Evolutionary conservation across 1,140 invertebrate species (phyloP), one percentile per base, ranked within the genome.

Genomic region (Cyrtorhinus lividipennis): DNA sequence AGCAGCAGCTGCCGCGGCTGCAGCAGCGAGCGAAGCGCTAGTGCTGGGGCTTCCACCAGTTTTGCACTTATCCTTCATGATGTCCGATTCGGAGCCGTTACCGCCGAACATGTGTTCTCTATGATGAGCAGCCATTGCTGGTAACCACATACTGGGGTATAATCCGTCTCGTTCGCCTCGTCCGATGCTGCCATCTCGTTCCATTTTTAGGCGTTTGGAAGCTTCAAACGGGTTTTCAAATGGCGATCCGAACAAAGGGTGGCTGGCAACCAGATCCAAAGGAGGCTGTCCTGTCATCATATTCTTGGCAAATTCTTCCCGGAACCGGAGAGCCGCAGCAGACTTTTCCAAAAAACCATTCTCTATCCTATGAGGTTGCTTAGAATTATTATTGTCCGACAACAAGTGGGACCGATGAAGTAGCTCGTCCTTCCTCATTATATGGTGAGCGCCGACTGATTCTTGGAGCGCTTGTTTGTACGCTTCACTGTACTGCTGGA

Each of bases 391-490:
- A 56, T 73, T 73, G 46, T 73, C 70, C 22, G 66, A 63, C 62
- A 69, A 68, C 63, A 71, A 59, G 1, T 68, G 68, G 8, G 68
- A 68, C 24, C 66, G 62, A 12, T 66, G 66, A 1, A 69, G 24
- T 1, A 68, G 66, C 26, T 69, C 70, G 27, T 73, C 69, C 57
- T 72, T 69, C 25, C 59, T 66, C 18, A 61, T 59, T 24, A 68
- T 65, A 27, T 70, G 68, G 2, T 69, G 66, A 10, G 67, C 64
- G 1, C 70, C 64, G 0, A 68, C 68, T 13, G 86, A 89, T 74
- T 96, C 93, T 72, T 92, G 90, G 15, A 96, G 76, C 0, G 93
- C 93, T 74, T 95, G 90, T 66, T 92, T 88, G 69, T 95, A 96
- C 13, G 94, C 93, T 74, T 98, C 93, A 63, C 85, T 94, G 73